A percentile compares a stretch with the other conserved stretches of the same genome.
Conservation (phyloP, 2,797 vertebrate species). For the Molossus molossus region DNA sequence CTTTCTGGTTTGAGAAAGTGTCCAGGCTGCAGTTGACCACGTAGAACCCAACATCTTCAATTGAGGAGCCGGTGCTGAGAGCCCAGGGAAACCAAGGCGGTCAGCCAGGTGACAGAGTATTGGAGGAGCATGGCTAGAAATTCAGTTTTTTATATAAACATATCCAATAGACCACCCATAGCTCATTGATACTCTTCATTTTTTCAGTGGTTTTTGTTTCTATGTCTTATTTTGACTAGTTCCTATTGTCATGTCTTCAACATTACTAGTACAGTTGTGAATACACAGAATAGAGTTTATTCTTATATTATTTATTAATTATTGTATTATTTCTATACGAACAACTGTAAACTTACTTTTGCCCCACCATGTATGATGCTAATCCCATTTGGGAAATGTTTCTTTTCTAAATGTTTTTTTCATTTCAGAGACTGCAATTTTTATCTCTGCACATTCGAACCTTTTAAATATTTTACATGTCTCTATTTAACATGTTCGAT, state of each 20-base stretch:
- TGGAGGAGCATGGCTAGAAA: neutral
- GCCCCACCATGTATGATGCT: neutral
- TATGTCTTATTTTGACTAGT: neutral
- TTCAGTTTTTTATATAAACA: neutral
- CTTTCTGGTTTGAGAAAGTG: neutral
- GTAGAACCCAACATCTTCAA: neutral
- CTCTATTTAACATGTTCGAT: neutral
- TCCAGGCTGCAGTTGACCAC: neutral
- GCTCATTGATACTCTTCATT: neutral
- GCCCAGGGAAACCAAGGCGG: neutral
- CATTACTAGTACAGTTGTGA: neutral
- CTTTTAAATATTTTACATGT: neutral
- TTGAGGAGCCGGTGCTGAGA: neutral
- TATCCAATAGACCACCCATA: neutral
- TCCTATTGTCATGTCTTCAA: neutral
- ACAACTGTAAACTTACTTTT: neutral
- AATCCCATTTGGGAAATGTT: neutral
- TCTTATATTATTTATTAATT: no score
- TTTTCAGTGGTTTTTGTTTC: neutral
- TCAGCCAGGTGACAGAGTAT: neutral
- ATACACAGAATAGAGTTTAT: no score
- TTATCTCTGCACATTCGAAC: neutral
- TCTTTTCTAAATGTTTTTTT: neutral
- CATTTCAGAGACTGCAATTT: neutral
- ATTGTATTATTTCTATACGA: neutral